Percentiles rank a stretch among this genome's conserved stretches.
These are phyloP conservation scores for Nicator chloris DNA, from an alignment of 2,113 vertebrate species.

Conservation along the genomic window DNA sequence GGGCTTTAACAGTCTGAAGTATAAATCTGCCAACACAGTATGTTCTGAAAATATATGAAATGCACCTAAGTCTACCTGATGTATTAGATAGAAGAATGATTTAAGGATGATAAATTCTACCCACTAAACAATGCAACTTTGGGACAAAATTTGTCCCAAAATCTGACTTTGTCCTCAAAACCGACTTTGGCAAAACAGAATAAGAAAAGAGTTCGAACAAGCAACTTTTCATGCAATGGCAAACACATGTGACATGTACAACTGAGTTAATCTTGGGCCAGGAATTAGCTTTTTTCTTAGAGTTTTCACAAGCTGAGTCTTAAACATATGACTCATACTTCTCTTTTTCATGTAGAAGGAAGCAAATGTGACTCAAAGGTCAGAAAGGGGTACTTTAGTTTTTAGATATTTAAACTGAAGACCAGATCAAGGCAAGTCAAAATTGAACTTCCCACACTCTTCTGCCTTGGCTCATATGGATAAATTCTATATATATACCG, in stretches of 20 bases:
- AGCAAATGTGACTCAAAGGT: not conserved
- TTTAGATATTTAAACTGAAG: not conserved
- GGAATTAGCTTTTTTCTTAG: not conserved
- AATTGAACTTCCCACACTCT: not conserved
- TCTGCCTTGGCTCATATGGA: not conserved
- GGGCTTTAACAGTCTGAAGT: not conserved
- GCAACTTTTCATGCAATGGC: not conserved
- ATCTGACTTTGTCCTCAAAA: too few species aligned
- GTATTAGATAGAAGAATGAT: not conserved
- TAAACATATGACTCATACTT: not conserved
- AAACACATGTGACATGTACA: not conserved
- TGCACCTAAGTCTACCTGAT: not conserved
- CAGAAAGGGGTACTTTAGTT: not conserved
- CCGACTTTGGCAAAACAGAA: not conserved
- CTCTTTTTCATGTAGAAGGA: not conserved
- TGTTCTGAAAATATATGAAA: not conserved
- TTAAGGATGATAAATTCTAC: not conserved
- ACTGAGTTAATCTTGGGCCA: not conserved
- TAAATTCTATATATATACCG: not conserved
- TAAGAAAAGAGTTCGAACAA: not conserved
- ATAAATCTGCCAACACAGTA: not conserved
- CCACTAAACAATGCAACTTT: rapidly evolving
- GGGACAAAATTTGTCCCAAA: too few species aligned
- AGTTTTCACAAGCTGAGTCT: not conserved
- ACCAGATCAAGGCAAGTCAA: not conserved